These are phyloP conservation scores for Enteromius treurensis DNA, from an alignment of 2,797 vertebrate genomes.

Conservation along the genomic window DNA sequence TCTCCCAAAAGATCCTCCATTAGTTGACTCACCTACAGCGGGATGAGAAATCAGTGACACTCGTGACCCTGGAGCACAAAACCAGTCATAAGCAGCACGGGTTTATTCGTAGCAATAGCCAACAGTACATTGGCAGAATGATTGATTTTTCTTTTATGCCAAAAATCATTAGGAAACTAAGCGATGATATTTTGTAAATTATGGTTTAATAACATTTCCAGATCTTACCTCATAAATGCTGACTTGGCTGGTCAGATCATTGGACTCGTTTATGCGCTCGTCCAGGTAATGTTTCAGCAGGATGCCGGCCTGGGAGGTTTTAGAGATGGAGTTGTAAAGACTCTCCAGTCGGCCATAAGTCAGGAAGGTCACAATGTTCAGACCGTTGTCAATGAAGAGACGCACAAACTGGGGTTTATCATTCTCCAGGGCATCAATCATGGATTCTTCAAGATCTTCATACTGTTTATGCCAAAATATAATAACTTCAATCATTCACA, in stretches of 20 bases:
- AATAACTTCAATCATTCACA: background rate
- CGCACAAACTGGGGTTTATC: constrained; percentile 89
- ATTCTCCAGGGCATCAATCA: constrained; percentile 87
- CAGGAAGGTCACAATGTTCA: constrained; percentile 85
- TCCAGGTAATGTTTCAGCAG: constrained; percentile 75
- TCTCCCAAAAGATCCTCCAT: constrained; percentile 83
- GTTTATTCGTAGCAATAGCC: no score
- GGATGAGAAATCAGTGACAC: background rate
- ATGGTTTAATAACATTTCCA: background rate
- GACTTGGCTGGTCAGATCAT: constrained; percentile 44
- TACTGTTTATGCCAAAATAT: constrained; percentile 71
- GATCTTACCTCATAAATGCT: constrained; percentile 76
- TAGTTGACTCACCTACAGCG: constrained; percentile 77
- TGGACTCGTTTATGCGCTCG: constrained; percentile 58
- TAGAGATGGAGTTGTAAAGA: constrained; percentile 79
- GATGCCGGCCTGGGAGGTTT: constrained; percentile 72
- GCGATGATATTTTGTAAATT: no score
- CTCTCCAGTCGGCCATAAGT: constrained; percentile 78
- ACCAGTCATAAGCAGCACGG: no score
- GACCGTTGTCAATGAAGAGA: constrained; percentile 86
- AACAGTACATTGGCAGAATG: no score
- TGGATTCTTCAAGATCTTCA: constrained; percentile 83
- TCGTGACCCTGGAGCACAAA: no score
- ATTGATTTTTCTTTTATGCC: no score
- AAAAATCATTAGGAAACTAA: no score